phyloP scores from a whole-genome alignment of 64 coral and sea anemone genomes.

The Trachythela sp. region DNA sequence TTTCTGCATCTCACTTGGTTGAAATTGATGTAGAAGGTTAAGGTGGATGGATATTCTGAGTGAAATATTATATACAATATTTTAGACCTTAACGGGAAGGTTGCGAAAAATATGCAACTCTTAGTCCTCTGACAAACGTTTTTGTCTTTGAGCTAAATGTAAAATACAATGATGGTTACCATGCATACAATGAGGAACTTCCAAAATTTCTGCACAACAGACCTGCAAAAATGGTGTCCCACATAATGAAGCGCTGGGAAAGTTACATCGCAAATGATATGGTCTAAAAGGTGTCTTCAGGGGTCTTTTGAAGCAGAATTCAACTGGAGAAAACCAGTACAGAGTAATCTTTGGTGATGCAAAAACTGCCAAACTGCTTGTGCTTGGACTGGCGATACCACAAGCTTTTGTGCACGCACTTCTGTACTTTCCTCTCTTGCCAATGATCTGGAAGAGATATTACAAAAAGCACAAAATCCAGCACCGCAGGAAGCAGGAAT shows the following conservation, averaged over 20 bases:
- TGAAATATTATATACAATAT: too few relatives aligned
- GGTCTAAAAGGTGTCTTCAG: background rate
- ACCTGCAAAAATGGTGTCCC: slow-evolving; percentile 17
- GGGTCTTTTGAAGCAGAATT: slow-evolving; percentile 17
- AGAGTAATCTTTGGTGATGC: slow-evolving; percentile 5
- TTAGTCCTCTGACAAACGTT: too few relatives aligned
- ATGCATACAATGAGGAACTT: background rate
- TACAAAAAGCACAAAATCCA: too few relatives aligned
- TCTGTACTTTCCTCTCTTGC: background rate
- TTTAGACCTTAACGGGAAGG: too few relatives aligned
- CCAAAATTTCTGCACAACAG: slow-evolving; percentile 19
- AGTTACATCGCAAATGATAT: background rate
- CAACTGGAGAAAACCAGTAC: slow-evolving; percentile 16
- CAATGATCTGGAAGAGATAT: too few relatives aligned
- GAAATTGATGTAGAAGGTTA: too few relatives aligned
- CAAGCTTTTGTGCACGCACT: slow-evolving; percentile 23
- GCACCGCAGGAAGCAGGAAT: too few relatives aligned
- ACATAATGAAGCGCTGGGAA: slow-evolving; percentile 14
- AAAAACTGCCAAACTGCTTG: background rate
- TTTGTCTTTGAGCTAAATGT: slow-evolving; percentile 27
- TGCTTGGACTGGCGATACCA: slow-evolving; percentile 19
- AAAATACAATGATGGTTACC: slow-evolving; percentile 17
- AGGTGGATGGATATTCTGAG: too few relatives aligned
- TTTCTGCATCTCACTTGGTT: too few relatives aligned
- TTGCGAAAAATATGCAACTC: too few relatives aligned